Evolutionary conservation across 2,797 vertebrate genomes (phyloP).

Genomic region (Lindbergichthys nudifrons): DNA sequence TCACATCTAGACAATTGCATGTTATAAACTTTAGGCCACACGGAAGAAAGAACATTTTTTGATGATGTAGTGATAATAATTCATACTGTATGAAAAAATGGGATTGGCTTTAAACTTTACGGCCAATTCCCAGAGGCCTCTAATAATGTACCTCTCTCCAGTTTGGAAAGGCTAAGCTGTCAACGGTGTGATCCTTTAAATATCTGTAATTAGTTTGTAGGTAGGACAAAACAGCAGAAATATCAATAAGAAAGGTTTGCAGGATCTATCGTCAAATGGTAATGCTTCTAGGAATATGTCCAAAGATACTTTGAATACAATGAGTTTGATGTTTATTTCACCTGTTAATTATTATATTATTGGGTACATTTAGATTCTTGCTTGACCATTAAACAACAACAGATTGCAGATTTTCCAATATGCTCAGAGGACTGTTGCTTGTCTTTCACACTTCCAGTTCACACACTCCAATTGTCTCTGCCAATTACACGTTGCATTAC

Average conservation of each 20-base stretch:
- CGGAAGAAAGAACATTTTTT: background rate
- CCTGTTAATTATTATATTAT: conserved; percentile 20
- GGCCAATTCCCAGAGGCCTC: background rate
- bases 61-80: background rate
- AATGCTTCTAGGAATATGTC: conserved; percentile 8
- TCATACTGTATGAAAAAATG: background rate
- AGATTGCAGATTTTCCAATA: conserved; percentile 63
- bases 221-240: conserved; percentile 31
- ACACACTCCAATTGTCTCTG: conserved; percentile 60
- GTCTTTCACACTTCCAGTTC: conserved; percentile 69
- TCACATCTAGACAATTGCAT: background rate
- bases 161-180: conserved; percentile 25
- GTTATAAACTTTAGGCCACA: background rate
- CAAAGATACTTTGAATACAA: conserved; percentile 13
- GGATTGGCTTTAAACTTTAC: background rate
- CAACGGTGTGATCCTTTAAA: conserved; percentile 25
- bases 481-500: conserved; percentile 66
- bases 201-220: conserved; percentile 24
- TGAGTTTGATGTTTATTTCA: conserved; percentile 9
- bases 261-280: conserved; percentile 14
- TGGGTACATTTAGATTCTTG: conserved; percentile 27
- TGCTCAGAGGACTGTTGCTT: conserved; percentile 50
- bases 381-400: conserved; percentile 30
- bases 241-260: background rate
- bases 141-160: conserved; percentile 4